These are phyloP conservation scores for Notarius lentiginosus DNA, from an alignment of 2,113 vertebrate genomes.

Conservation along the genomic window DNA sequence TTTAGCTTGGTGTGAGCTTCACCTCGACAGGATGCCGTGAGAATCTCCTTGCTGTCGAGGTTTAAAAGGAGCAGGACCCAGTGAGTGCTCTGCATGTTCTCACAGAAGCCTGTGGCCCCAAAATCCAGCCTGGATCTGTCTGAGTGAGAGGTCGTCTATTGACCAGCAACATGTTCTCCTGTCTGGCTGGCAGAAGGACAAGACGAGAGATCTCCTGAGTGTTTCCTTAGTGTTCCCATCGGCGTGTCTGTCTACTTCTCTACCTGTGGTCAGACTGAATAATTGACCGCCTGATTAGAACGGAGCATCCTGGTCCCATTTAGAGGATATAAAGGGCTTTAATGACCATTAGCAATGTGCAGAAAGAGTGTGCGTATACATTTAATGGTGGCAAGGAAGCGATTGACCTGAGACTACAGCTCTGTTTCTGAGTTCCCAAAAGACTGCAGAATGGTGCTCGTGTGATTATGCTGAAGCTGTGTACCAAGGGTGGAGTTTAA, in stretches of 20 bases:
- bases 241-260: conserved; percentile 33
- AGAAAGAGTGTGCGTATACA: neutral
- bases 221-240: conserved; percentile 24
- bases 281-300: conserved; percentile 33
- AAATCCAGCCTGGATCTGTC: neutral
- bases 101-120: neutral
- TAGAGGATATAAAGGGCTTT: conserved; percentile 26
- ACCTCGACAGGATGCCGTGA: conserved; percentile 4
- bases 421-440: neutral
- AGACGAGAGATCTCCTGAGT: neutral
- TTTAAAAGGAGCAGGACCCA: neutral
- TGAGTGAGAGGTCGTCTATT: neutral
- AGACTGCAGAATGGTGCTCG: neutral
- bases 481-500: neutral
- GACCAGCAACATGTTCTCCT: neutral
- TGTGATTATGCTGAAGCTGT: neutral
- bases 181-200: conserved; percentile 15
- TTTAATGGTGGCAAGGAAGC: neutral
- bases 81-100: conserved; percentile 2
- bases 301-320: conserved; percentile 1
- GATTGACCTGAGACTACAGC: conserved; percentile 1
- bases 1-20: conserved; percentile 1
- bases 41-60: neutral
- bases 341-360: conserved; percentile 37
- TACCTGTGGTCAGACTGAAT: conserved; percentile 31